Base-by-base conservation (phyloP, 2,888 invertebrate genomes). In the Brachyopa scutellaris region DNA sequence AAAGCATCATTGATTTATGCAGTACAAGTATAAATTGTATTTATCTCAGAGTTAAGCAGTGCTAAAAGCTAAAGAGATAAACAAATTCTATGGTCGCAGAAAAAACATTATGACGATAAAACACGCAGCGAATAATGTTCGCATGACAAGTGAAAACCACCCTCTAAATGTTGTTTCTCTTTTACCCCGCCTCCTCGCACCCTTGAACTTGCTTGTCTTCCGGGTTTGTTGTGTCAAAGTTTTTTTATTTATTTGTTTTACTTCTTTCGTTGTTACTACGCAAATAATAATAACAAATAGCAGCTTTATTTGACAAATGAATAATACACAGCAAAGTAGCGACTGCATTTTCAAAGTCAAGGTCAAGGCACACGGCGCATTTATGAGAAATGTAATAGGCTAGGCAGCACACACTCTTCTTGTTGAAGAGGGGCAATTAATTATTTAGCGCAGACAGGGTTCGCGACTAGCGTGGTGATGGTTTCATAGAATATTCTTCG, bases 291-390 rank as follows among this genome's bases (percentile, higher is more conserved):
- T 36, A 61, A 51, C 45, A 45, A 70, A 38, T n/a, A 11, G 40
- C 0, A 19, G 31, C 33, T 9, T 55, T 61, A 7, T 9, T 1
- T 51, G 15, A 51, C 38, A 62, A 59, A 80, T 64, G 55, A 76
- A 74, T 69, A 69, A 62, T 26, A 67, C 15, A 70, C 15, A 7
- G 11, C 15, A 13, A 9, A n/a, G 19, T 8, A 66, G 21, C 40
- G 61, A 64, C 55, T 74, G 57, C 57, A 59, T 69, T 80, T 76
- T 80, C 76, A 80, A 80, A 69, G 80, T 76, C 76, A 76, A 74
- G 80, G 80, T 42, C 76, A 17, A n/a, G n/a, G n/a, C n/a, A n/a
- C n/a, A n/a, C n/a, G n/a, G n/a, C n/a, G n/a, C n/a, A n/a, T n/a
- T n/a, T n/a, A n/a, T n/a, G n/a, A n/a, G n/a, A n/a, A n/a, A n/a